Evolutionary conservation across 2,888 invertebrate genomes (phyloP), one percentile per base, ranked within the genome.

Genomic region (Lasioglossum malachurum): DNA sequence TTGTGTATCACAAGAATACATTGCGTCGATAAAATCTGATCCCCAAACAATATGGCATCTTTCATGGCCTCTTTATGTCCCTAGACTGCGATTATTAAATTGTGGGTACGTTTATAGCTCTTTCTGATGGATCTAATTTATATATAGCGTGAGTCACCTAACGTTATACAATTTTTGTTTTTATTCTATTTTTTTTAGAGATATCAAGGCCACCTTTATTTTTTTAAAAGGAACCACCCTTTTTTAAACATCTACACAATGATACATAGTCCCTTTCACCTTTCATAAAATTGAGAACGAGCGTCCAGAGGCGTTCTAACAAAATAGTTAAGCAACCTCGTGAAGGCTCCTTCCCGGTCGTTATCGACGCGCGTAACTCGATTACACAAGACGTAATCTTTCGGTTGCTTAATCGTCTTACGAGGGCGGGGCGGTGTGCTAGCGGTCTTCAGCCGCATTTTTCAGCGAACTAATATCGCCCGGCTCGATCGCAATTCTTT

Each of bases 301-400:
- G n/a, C 57, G 57, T 57, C n/a, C 12, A 57, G 57, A 57, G n/a
- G n/a, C n/a, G n/a, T 57, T n/a, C 3, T 3, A 57, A 10, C 38
- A 71, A 71, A 71, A 41, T 12, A 57, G 23, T 5, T 41, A 10
- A 23, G n/a, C n/a, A 23, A 41, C 41, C n/a, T 71, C 67, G 67
- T 31, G 27, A 31, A 31, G 27, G 31, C 64, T 16, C 49, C 31
- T 53, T 49, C 31, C 16, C 27, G 31, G 71, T n/a, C 27, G 38
- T 35, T 53, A 31, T 72, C 71, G 72, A 72, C 78, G 71, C 57
- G 44, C 49, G 14, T 80, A 80, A 83, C n/a, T 83, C 80, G 57
- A 80, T 83, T 80, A 83, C 71, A 38, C 27, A 12, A 83, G 75
- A 49, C 46, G 49, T 75, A 80, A 83, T 82, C 74, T 19, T 69